These are phyloP conservation scores for Mythimna impura DNA, from an alignment of 2,888 invertebrate genomes.

Conservation along the genomic window DNA sequence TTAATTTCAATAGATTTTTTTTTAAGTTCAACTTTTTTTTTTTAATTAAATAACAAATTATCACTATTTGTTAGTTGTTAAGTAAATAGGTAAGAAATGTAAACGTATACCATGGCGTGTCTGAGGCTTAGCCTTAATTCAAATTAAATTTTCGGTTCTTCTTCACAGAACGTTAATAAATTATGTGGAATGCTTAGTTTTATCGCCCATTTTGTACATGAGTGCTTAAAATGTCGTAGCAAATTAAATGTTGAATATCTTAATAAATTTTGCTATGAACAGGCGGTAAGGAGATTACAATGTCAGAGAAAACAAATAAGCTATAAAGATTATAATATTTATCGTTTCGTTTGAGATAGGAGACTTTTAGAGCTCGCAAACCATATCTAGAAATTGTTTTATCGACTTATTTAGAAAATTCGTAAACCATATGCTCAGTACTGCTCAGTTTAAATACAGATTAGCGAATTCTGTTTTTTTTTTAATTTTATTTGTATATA, in stretches of 20 bases:
- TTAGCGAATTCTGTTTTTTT: too few relatives aligned
- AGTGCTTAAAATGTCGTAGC: slow-evolving; percentile 7
- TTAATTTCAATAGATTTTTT: neutral
- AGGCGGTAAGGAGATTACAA: slow-evolving; percentile 17
- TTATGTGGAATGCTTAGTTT: neutral
- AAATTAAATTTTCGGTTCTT: neutral
- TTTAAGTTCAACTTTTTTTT: neutral
- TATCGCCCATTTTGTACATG: slow-evolving; percentile 5
- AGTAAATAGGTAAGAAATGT: neutral
- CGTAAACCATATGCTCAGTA: too few relatives aligned
- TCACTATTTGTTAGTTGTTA: neutral
- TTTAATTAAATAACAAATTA: neutral
- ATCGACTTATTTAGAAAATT: neutral
- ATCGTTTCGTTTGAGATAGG: neutral
- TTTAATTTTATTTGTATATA: too few relatives aligned
- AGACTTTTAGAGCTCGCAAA: neutral
- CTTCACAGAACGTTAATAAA: neutral
- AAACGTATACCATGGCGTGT: neutral
- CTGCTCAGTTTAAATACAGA: too few relatives aligned
- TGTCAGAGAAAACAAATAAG: slow-evolving; percentile 8
- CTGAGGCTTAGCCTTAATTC: neutral
- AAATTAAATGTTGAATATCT: slow-evolving; percentile 4
- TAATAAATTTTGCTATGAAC: slow-evolving; percentile 4
- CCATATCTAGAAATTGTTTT: neutral
- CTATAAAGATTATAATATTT: neutral